These are phyloP conservation scores for Agrochola circellaris DNA, from an alignment of 2,888 invertebrate genomes.

Conservation along the genomic window DNA sequence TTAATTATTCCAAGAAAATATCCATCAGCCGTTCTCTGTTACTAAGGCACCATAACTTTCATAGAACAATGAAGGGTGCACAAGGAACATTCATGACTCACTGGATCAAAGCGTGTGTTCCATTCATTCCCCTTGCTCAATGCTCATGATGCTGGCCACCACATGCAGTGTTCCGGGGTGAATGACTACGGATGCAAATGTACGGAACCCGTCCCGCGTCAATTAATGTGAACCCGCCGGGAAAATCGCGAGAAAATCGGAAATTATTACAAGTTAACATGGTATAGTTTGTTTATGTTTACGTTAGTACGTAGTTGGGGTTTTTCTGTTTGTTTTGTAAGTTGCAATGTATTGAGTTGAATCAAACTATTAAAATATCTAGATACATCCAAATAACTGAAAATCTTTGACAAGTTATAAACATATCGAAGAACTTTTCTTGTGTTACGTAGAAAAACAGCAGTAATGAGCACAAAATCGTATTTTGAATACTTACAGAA, in stretches of 20 bases:
- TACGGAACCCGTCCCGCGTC: constrained; percentile 74
- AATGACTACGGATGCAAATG: constrained; percentile 83
- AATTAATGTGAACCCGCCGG: constrained; percentile 73
- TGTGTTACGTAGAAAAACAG: too few species aligned
- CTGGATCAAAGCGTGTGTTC: constrained; percentile 40
- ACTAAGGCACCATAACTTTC: constrained; percentile 38
- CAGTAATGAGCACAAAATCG: too few species aligned
- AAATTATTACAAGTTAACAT: constrained; percentile 54
- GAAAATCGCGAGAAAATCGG: constrained; percentile 70
- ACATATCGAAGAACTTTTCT: too few species aligned
- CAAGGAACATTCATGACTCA: constrained; percentile 41
- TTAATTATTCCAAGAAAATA: not conserved
- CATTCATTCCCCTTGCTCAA: constrained; percentile 49
- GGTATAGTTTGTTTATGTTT: constrained; percentile 33
- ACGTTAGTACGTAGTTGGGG: not conserved
- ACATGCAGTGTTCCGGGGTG: constrained; percentile 72
- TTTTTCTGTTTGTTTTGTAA: constrained; percentile 23
- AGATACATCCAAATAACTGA: too few species aligned
- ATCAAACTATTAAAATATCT: too few species aligned
- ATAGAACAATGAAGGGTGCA: constrained; percentile 38
- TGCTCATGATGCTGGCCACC: constrained; percentile 55
- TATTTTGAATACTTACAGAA: too few species aligned
- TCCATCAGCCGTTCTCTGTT: constrained; percentile 6
- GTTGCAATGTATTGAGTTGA: not conserved
- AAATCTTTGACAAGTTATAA: too few species aligned